phyloP scores from a whole-genome alignment of 1,140 invertebrate species.

The Marisa cornuarietis region DNA sequence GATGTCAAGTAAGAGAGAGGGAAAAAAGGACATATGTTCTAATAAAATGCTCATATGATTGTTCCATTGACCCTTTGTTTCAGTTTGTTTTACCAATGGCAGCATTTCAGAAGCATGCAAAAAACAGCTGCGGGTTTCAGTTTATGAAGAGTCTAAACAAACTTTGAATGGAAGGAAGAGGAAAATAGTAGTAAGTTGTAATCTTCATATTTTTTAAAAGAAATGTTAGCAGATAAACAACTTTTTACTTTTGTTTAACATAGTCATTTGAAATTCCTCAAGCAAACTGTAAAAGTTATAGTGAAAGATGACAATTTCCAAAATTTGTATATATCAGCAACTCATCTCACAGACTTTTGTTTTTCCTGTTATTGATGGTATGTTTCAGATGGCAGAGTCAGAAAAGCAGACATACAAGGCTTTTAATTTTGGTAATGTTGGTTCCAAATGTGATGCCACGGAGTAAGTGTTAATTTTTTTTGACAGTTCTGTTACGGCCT shows the following conservation, averaged over 20 bases:
- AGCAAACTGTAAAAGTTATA: no score
- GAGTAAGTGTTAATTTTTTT: not conserved
- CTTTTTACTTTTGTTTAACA: no score
- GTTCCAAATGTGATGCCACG: not conserved
- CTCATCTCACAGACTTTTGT: no score
- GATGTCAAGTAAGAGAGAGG: not conserved
- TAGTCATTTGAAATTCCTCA: no score
- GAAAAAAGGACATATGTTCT: not conserved
- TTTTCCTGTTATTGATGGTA: not conserved
- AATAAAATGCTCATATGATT: not conserved
- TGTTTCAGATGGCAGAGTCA: not conserved
- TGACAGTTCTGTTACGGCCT: not conserved
- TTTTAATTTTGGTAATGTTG: no score
- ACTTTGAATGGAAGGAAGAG: no score
- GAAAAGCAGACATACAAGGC: not conserved
- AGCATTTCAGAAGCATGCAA: not conserved
- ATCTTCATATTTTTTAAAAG: no score
- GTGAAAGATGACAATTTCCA: no score
- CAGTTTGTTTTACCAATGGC: conserved; percentile 1
- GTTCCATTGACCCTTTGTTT: not conserved
- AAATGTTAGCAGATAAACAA: no score
- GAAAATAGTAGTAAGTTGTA: no score
- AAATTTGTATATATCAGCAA: no score
- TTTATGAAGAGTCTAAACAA: not conserved
- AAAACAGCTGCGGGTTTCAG: not conserved